These are phyloP conservation scores for Brachionus rubens DNA, from an alignment of 1,140 invertebrate species.

Conservation along the genomic window DNA sequence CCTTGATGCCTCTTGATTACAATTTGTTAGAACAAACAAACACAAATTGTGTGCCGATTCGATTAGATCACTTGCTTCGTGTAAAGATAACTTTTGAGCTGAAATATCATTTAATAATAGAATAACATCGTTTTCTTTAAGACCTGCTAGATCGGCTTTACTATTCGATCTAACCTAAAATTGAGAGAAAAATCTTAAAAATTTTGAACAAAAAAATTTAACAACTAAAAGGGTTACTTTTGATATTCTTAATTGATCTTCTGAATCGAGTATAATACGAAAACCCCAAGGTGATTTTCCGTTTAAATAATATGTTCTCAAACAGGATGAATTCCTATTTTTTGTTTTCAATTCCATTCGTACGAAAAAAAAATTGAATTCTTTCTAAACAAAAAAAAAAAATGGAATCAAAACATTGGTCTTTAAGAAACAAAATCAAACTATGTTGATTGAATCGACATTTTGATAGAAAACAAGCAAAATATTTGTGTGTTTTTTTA, in stretches of 20 bases:
- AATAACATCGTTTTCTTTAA: conserved; percentile 38
- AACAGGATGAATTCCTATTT: conserved; percentile 9
- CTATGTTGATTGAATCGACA: no score
- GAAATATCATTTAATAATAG: conserved; percentile 6
- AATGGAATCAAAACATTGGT: no score
- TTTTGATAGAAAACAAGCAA: no score
- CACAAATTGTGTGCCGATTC: conserved; percentile 11
- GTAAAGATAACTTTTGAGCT: not conserved
- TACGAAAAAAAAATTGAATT: not conserved
- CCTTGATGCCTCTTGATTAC: not conserved
- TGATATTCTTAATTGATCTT: not conserved
- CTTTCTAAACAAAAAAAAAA: not conserved
- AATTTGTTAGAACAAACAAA: conserved; percentile 17
- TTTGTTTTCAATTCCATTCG: not conserved
- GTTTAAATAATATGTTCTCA: conserved; percentile 20
- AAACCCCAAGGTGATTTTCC: conserved; percentile 34
- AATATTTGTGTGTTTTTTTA: no score
- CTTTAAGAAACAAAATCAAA: no score
- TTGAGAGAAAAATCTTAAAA: not conserved
- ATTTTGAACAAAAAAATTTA: not conserved
- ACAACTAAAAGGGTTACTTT: not conserved
- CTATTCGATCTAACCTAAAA: conserved; percentile 26
- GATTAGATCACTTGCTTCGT: conserved; percentile 5
- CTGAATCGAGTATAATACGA: not conserved
- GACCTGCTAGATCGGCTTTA: conserved; percentile 32